Evolutionary conservation across 2,797 vertebrate genomes (phyloP).

Genomic region (Thunnus albacares): DNA sequence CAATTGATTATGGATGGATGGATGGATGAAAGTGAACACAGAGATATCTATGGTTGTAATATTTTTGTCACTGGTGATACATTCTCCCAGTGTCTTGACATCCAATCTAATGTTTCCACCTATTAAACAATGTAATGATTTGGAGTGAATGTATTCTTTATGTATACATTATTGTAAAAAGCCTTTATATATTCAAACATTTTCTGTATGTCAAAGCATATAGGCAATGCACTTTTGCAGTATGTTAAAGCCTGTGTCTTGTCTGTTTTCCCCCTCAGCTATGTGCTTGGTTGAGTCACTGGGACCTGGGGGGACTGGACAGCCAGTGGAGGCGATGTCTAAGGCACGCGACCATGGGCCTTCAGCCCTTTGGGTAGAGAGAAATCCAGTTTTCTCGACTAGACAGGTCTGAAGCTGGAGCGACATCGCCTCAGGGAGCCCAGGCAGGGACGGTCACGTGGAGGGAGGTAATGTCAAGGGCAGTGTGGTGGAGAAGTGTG

Average conservation of each 20-base stretch:
- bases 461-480: conserved; percentile 56
- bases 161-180: background rate
- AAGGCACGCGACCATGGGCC: conserved; percentile 55
- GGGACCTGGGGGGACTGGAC: conserved; percentile 32
- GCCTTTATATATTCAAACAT: background rate
- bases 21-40: background rate
- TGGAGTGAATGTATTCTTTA: background rate
- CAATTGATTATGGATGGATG: background rate
- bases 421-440: conserved; percentile 50
- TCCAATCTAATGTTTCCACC: background rate
- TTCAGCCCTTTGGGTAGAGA: conserved; percentile 40
- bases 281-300: conserved; percentile 65
- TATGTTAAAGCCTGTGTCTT: background rate
- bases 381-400: conserved; percentile 58
- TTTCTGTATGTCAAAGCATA: background rate
- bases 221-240: background rate
- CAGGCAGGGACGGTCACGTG: conserved; percentile 36
- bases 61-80: background rate
- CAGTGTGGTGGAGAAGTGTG: conserved; percentile 35
- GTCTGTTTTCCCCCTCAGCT: conserved; percentile 46
- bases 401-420: conserved; percentile 63
- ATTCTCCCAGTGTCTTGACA: background rate
- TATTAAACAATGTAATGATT: background rate
- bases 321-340: conserved; percentile 46
- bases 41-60: no score